Base-by-base conservation (phyloP, 1,140 invertebrate species). In the Vollenhovia emeryi region DNA sequence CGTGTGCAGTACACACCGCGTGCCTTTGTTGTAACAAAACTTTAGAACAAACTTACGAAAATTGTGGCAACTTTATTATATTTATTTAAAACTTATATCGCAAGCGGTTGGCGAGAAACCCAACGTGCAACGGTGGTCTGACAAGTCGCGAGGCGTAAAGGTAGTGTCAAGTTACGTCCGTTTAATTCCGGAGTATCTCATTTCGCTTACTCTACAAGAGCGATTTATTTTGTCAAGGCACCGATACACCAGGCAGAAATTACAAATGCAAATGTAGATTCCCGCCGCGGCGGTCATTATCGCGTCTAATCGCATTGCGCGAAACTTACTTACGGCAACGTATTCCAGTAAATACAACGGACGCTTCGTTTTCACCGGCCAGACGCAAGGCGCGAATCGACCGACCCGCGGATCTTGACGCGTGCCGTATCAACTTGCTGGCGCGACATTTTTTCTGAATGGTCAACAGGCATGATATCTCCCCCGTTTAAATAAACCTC, bases 391-490 rank as follows among this genome's bases (percentile, higher is more conserved):
- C 8, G 43, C 33, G 9, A 13, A 21, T 36, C 45, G 24, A 62
- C 4, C 33, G 18, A 43, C 43, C 30, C 6, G 52, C 11, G n/a
- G 13, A 52, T 68, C 45, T n/a, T 40, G 76, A 68, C 48, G 33
- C 33, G 21, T 52, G 43, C 27, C 43, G 30, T 48, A 40, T 68
- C 62, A 48, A 52, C 13, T 52, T 50, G 75, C 15, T 62, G 45
- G 13, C 45, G 59, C 50, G 48, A 68, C 33, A 68, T 68, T 68
- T 79, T n/a, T 79, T 68, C 13, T 57, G 21, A 68, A 79, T 52
- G n/a, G 76, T 68, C 60, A 52, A 68, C 60, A 66, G 21, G 9
- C 11, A 18, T 6, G 71, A 43, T 59, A 59, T 30, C 36, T 24
- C 60, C 7, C 21, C 7, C 21, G 45, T 45, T 40, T 66, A 68